phyloP scores from a whole-genome alignment of 2,888 invertebrate genomes.

The Epirrhoe tristata region DNA sequence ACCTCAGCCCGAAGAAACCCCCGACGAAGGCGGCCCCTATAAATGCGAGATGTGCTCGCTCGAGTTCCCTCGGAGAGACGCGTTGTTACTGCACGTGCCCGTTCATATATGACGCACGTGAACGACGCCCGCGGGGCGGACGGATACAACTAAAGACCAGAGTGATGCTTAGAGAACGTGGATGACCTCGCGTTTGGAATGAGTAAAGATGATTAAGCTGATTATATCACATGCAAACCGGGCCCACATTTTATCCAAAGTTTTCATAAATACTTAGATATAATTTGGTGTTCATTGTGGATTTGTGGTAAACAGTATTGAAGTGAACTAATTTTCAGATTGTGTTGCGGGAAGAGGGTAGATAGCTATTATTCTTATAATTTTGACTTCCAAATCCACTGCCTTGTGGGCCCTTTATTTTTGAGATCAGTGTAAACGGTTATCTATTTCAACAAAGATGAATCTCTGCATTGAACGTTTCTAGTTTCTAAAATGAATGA shows the following conservation, averaged over 20 bases:
- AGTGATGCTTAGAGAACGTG: neutral
- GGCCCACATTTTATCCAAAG: slow-evolving; percentile 22
- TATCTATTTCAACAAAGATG: slow-evolving; percentile 13
- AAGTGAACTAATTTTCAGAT: slow-evolving; percentile 7
- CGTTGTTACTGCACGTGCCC: slow-evolving; percentile 90
- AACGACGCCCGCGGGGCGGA: slow-evolving; percentile 21
- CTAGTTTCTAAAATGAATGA: neutral
- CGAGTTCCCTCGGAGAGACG: slow-evolving; percentile 90
- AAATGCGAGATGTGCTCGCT: slow-evolving; percentile 94
- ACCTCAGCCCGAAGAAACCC: slow-evolving; percentile 18
- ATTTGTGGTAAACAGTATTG: slow-evolving; percentile 18
- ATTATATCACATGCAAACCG: neutral
- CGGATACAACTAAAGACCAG: slow-evolving; percentile 10
- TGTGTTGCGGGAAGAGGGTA: slow-evolving; percentile 1
- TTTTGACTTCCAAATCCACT: slow-evolving; percentile 5
- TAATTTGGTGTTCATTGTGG: neutral
- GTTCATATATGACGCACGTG: slow-evolving; percentile 89
- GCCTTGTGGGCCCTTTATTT: slow-evolving; percentile 13
- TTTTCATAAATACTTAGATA: slow-evolving; percentile 8
- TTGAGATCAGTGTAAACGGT: slow-evolving; percentile 9
- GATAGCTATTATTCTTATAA: slow-evolving; percentile 13
- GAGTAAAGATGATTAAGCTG: neutral
- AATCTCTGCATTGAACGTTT: slow-evolving; percentile 33
- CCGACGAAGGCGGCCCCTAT: slow-evolving; percentile 84
- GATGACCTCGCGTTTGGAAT: neutral